Evolutionary conservation across 2,113 vertebrate genomes (phyloP).

Genomic region (Corvus hawaiiensis): DNA sequence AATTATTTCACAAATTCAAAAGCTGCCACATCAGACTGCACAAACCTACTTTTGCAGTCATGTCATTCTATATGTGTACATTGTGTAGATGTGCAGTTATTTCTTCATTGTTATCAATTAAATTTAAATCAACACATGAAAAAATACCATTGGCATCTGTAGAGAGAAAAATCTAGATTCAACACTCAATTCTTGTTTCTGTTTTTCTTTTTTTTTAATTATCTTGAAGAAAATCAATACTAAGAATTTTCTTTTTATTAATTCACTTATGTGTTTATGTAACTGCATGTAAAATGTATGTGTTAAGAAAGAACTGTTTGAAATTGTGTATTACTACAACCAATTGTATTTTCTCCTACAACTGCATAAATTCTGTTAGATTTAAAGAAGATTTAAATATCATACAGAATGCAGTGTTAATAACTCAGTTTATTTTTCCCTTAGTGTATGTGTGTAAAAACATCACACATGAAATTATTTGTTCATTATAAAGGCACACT

Average conservation of each 20-base stretch:
- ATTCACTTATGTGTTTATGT: neutral
- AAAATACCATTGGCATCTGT: neutral
- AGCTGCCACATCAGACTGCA: neutral
- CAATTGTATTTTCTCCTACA: neutral
- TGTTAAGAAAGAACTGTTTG: neutral
- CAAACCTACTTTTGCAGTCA: neutral
- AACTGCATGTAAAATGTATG: neutral
- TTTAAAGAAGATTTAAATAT: neutral
- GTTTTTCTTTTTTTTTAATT: neutral
- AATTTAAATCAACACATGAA: neutral
- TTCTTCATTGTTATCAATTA: neutral
- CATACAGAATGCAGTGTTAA: neutral
- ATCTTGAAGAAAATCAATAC: neutral
- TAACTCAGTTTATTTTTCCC: neutral
- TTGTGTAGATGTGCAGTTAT: neutral
- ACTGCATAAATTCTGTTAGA: neutral
- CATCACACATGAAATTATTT: neutral
- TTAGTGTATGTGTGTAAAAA: neutral
- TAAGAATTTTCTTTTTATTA: neutral
- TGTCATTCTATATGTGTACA: neutral
- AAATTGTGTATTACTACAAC: neutral
- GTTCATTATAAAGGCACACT: neutral
- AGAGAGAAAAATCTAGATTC: neutral
- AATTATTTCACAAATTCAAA: neutral
- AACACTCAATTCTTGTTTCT: neutral